Conservation (phyloP, 2,888 invertebrate genomes). For the Pheosia tremula region DNA sequence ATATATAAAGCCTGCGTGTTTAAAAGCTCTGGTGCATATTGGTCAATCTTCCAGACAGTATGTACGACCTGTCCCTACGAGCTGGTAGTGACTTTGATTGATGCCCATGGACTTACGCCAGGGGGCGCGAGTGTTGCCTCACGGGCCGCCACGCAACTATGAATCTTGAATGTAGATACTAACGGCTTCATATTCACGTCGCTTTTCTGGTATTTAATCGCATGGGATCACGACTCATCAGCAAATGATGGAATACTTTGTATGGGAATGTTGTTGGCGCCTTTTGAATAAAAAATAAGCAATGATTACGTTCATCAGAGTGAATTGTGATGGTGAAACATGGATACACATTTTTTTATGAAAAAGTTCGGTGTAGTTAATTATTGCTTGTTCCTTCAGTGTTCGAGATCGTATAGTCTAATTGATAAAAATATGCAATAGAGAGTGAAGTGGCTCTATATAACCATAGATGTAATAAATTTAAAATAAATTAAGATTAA, state of each 20-base stretch:
- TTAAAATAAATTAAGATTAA: too few species aligned
- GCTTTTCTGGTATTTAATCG: background rate
- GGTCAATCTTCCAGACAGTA: constrained; percentile 18
- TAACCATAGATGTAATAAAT: too few species aligned
- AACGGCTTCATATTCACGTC: constrained; percentile 1
- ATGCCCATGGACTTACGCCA: constrained; percentile 46
- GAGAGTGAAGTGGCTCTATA: too few species aligned
- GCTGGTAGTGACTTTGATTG: constrained; percentile 68
- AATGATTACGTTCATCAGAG: background rate
- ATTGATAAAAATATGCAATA: too few species aligned
- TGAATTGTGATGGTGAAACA: too few species aligned
- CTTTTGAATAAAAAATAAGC: background rate
- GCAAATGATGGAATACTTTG: constrained; percentile 1
- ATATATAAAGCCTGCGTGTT: too few species aligned
- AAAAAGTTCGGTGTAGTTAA: too few species aligned
- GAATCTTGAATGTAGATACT: constrained; percentile 34
- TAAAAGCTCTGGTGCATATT: background rate
- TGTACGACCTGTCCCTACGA: constrained; percentile 36
- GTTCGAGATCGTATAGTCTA: too few species aligned
- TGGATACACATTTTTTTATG: too few species aligned
- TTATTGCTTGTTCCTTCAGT: too few species aligned
- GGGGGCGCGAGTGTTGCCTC: constrained; percentile 39
- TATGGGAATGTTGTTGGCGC: background rate
- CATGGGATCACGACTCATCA: constrained; percentile 1
- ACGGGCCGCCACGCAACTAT: constrained; percentile 36